Evolutionary conservation across 2,797 vertebrate genomes (phyloP), one percentile per base, ranked within the genome.

Genomic region (Ciconia nigra): DNA sequence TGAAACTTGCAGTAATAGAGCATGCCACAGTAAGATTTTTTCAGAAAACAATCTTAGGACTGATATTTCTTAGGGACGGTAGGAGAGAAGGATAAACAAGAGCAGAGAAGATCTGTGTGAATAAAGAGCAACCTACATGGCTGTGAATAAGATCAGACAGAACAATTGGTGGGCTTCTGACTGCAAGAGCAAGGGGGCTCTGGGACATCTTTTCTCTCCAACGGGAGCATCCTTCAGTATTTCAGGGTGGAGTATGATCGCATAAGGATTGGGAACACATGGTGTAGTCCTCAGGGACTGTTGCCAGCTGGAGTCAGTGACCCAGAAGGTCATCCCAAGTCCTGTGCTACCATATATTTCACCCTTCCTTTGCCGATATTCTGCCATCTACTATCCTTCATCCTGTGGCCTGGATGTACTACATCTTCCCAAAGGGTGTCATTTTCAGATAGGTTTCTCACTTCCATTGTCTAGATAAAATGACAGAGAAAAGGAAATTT

Each of bases 391-490:
- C 35, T 73, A 3, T 37, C 13, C 21, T 83, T 47, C 24, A 46
- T 59, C 24, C 14, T 49, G 29, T 49, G 19, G 10, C 47, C 61
- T 74, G 42, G 21, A 58, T 69, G 18, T 58, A 8, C 15, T 62
- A 5, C 1, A 0, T 46, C 15, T 69, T 72, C 37, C 65, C 77
- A 61, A 42, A 87, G 15, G 8, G n/a, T 16, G 17, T 7, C 0
- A 35, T 14, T 77, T 52, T 70, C 35, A 31, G 10, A n/a, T 4
- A 16, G 0, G 2, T 65, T 28, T 44, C 31, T 70, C 22, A 14
- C 66, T 78, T 83, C 0, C 0, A 5, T 57, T 59, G 3, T 57
- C 26, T 76, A 51, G n/a, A 77, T 15, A 63, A 82, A 77, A 72
- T 51, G 8, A 41, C 28, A 65, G n/a, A 67, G 57, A 46, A 71